These are phyloP conservation scores for Cryptoprocta ferox DNA, from an alignment of 2,797 vertebrate species.

Conservation along the genomic window DNA sequence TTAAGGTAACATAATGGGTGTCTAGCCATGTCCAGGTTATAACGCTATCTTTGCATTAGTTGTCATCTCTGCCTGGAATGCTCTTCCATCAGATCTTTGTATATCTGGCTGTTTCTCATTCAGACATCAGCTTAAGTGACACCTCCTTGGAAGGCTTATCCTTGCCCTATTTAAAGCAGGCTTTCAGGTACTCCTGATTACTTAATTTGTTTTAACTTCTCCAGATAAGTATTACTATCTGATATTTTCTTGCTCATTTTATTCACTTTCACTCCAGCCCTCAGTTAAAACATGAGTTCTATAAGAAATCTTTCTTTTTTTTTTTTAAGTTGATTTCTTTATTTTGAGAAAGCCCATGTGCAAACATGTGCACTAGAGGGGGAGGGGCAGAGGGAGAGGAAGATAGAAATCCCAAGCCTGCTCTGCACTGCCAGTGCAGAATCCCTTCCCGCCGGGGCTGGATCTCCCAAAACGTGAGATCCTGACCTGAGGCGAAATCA, in stretches of 20 bases:
- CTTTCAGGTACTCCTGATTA: neutral
- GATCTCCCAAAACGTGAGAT: too few species aligned
- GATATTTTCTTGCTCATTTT: slow-evolving; percentile 29
- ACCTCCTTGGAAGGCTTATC: neutral
- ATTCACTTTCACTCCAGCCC: neutral
- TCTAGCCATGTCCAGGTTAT: neutral
- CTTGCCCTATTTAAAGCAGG: neutral
- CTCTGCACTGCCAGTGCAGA: too few species aligned
- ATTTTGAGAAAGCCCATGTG: too few species aligned
- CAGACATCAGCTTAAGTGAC: neutral
- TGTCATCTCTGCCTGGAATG: neutral
- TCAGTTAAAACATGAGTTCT: neutral
- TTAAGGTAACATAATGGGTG: neutral
- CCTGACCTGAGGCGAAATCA: too few species aligned
- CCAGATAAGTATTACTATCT: slow-evolving; percentile 8
- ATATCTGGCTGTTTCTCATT: neutral
- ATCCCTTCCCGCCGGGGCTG: too few species aligned
- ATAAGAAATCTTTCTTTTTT: neutral
- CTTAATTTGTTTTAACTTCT: neutral
- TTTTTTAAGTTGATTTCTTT: neutral
- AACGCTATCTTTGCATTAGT: neutral
- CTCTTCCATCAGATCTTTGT: neutral
- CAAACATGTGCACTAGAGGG: too few species aligned
- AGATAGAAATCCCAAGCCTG: too few species aligned
- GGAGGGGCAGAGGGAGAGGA: too few species aligned